Percentiles rank a stretch among this genome's conserved stretches.
Evolutionary conservation across 1,140 invertebrate genomes (phyloP).

Genomic region (Elymnias hypermnestra): DNA sequence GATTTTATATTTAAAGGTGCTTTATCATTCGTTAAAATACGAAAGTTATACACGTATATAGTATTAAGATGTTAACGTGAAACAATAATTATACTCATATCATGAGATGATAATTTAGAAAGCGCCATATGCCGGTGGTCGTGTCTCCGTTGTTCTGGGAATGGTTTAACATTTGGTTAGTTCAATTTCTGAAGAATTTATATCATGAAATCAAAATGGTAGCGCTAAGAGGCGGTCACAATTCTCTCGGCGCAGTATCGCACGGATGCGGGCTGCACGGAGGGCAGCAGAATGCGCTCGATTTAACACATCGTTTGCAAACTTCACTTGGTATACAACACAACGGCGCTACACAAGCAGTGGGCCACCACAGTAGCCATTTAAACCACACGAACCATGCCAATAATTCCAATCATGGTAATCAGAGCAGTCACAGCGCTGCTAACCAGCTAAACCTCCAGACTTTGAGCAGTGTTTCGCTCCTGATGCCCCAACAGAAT

Average conservation of each 20-base stretch:
- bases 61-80: slow-evolving; percentile 18
- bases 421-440: slow-evolving; percentile 5
- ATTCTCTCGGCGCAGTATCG: slow-evolving; percentile 40
- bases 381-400: slow-evolving; percentile 24
- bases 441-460: slow-evolving; percentile 18
- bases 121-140: slow-evolving; percentile 51
- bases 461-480: slow-evolving; percentile 32
- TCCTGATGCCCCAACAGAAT: slow-evolving; percentile 42
- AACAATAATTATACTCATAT: slow-evolving; percentile 22
- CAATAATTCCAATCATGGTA: slow-evolving; percentile 26
- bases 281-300: slow-evolving; percentile 38
- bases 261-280: slow-evolving; percentile 42
- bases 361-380: slow-evolving; percentile 29
- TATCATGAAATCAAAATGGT: slow-evolving; percentile 72
- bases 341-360: slow-evolving; percentile 24
- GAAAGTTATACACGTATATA: slow-evolving; percentile 9
- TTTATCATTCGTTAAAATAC: slow-evolving; percentile 8
- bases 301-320: slow-evolving; percentile 36
- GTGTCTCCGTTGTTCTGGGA: slow-evolving; percentile 61
- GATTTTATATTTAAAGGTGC: slow-evolving; percentile 17
- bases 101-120: slow-evolving; percentile 31
- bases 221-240: slow-evolving; percentile 52
- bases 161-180: slow-evolving; percentile 67
- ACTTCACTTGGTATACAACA: slow-evolving; percentile 21
- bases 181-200: slow-evolving; percentile 61